A percentile compares a stretch with the other conserved stretches of the same genome.
Evolutionary conservation across 2,113 vertebrate genomes (phyloP).

Genomic region (Plecotus auritus): DNA sequence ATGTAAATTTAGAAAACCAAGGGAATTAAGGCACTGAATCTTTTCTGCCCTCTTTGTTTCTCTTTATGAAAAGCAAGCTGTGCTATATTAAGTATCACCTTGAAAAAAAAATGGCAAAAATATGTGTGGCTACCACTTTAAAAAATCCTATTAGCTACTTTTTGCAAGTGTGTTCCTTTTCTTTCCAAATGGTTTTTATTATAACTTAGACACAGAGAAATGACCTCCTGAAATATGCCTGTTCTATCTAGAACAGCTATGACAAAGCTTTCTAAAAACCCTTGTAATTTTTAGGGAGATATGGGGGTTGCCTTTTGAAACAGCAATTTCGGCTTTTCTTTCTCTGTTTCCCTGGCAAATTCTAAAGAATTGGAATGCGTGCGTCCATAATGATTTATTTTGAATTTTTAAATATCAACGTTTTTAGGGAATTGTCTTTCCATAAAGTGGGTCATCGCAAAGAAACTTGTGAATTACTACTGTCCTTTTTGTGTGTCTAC

Average conservation of each 20-base stretch:
- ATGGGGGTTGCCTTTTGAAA: not conserved
- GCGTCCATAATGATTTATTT: conserved; percentile 31
- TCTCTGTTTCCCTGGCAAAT: not conserved
- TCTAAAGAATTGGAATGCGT: conserved; percentile 29
- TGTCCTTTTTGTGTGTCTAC: conserved; percentile 17
- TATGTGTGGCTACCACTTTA: not conserved
- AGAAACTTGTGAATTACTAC: conserved; percentile 20
- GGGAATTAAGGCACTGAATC: conserved; percentile 16
- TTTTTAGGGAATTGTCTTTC: conserved; percentile 21
- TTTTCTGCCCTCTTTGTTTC: not conserved
- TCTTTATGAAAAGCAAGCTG: conserved; percentile 28
- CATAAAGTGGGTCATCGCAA: not conserved
- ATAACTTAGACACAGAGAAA: conserved; percentile 17
- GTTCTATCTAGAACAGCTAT: conserved; percentile 20
- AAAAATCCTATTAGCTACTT: not conserved
- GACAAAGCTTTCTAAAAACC: conserved; percentile 29
- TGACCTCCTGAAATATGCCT: not conserved
- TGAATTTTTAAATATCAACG: conserved; percentile 43
- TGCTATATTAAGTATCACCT: not conserved
- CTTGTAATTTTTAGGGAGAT: conserved; percentile 20
- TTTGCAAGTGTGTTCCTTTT: conserved; percentile 1
- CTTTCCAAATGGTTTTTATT: conserved; percentile 4
- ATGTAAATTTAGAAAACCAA: conserved; percentile 35
- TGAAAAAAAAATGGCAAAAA: not conserved
- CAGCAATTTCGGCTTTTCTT: conserved; percentile 4